Evolutionary conservation across 1,140 invertebrate species (phyloP), one percentile per base, ranked within the genome.

Genomic region (Eupristina koningsbergeri): DNA sequence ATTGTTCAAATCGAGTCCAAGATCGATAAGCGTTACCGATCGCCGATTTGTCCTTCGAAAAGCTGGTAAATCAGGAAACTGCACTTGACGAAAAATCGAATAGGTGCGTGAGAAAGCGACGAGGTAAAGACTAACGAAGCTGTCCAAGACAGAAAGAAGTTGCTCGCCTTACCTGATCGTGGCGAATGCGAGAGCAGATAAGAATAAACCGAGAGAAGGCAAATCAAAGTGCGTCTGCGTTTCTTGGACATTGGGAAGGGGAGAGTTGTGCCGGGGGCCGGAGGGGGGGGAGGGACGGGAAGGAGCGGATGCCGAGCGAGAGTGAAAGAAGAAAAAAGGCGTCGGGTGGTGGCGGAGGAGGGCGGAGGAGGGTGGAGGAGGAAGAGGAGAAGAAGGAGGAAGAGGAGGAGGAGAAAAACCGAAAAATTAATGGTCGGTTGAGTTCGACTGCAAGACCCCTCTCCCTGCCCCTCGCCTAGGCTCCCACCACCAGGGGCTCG

Each of bases 361-460:
- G 61, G 29, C 8, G 39, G 80, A 45, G 29, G 34, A 36, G 41
- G 45, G 19, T 19, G 15, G n/a, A n/a, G 13, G 31, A 53, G 53
- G 9, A 31, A 26, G 39, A 78, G 53, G 31, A 34, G 64, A 17
- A 53, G 53, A 2, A 31, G 11, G 61, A 78, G 34, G 15, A 34
- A 78, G 29, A n/a, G 39, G 80, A 45, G 29, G 34, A 36, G 41
- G 45, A 58, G 64, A 41, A 84, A 36, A 73, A 77, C 82, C 77
- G 67, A 86, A 86, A 85, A 85, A 87, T 86, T 84, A 87, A 86
- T 87, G 73, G 36, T 74, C 47, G 61, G 81, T 76, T n/a, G n/a
- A n/a, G n/a, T n/a, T 58, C 22, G 26, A 58, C 53, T 26, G 53
- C 53, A 58, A 58, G 61, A 29, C 15, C 36, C 64, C 34, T 17